Conservation (phyloP, 1,140 invertebrate genomes). For the Brachionus angularis region DNA sequence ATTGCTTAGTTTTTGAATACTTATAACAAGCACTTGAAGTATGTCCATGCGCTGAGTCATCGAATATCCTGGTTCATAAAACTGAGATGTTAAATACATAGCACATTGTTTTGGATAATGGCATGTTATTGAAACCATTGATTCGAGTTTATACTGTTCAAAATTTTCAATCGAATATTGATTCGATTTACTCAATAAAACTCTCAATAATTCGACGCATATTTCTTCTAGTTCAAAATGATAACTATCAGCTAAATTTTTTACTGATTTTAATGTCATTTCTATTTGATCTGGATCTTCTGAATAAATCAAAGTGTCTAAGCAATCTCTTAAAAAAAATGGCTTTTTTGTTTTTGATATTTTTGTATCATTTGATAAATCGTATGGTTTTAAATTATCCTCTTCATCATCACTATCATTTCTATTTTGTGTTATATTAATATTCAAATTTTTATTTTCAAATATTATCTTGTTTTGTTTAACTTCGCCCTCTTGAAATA, state of each 20-base stretch:
- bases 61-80: slow-evolving; percentile 18
- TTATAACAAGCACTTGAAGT: neutral
- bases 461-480: slow-evolving; percentile 15
- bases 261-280: slow-evolving; percentile 6
- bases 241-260: slow-evolving; percentile 8
- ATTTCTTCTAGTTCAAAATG: slow-evolving; percentile 26
- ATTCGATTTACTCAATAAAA: slow-evolving; percentile 29
- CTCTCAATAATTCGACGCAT: slow-evolving; percentile 2
- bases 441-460: slow-evolving; percentile 18
- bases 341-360: slow-evolving; percentile 2
- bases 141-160: neutral
- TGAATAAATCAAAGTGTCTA: slow-evolving; percentile 19
- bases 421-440: slow-evolving; percentile 9
- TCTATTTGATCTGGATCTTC: slow-evolving; percentile 12
- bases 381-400: slow-evolving; percentile 2
- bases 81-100: slow-evolving; percentile 2
- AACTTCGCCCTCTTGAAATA: neutral
- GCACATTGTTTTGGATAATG: slow-evolving; percentile 34
- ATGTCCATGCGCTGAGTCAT: neutral
- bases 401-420: neutral
- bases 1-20: slow-evolving; percentile 1
- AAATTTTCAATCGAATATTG: neutral
- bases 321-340: slow-evolving; percentile 22
- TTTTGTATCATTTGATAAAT: slow-evolving; percentile 10
- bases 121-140: slow-evolving; percentile 11